Conservation (phyloP, 2,888 invertebrate species). For the Lasioglossum leucozonium region DNA sequence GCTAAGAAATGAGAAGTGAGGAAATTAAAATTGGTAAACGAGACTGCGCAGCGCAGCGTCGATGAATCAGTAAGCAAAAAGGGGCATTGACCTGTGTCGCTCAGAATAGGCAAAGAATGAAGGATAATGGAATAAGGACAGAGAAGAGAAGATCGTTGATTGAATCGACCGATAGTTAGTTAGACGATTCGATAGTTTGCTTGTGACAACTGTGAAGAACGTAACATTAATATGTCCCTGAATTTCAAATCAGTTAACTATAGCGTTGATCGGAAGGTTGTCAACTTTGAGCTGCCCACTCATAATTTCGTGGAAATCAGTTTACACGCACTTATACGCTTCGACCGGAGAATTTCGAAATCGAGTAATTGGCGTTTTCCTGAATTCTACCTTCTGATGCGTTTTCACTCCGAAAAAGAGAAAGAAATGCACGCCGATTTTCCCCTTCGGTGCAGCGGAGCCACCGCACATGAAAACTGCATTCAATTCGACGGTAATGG, state of each 20-base stretch:
- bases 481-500: neutral
- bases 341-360: neutral
- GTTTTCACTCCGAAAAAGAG: neutral
- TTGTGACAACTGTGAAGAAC: neutral
- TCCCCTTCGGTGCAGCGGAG: neutral
- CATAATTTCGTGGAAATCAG: neutral
- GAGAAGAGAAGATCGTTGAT: neutral
- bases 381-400: neutral
- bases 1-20: neutral
- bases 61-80: constrained; percentile 1
- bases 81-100: neutral
- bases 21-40: neutral
- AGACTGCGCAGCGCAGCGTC: neutral
- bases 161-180: neutral
- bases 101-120: neutral
- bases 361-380: neutral
- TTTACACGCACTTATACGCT: neutral
- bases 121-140: neutral
- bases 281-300: neutral
- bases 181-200: neutral
- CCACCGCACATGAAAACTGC: neutral
- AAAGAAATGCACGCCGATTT: neutral
- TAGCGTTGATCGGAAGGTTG: neutral
- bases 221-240: neutral
- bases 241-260: neutral